Percentiles rank a stretch among this genome's conserved stretches.
Conservation (phyloP, 2,888 invertebrate genomes). For the Hylaea fasciaria region DNA sequence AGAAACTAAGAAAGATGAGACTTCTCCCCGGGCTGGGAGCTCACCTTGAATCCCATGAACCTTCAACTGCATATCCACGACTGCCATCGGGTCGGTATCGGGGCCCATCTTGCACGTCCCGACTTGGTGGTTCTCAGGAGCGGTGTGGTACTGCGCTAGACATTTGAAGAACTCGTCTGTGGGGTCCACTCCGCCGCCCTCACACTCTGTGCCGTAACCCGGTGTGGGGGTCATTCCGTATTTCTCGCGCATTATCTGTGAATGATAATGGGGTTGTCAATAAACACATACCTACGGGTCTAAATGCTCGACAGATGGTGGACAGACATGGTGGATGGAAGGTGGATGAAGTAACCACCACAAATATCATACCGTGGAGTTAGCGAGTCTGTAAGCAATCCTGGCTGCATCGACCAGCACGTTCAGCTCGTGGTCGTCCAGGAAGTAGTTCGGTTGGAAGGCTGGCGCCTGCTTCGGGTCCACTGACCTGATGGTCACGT, state of each 20-base stretch:
- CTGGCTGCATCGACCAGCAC: conserved; percentile 87
- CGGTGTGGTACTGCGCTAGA: conserved; percentile 88
- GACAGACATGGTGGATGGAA: too few species aligned
- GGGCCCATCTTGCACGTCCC: conserved; percentile 95
- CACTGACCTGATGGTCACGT: conserved; percentile 85
- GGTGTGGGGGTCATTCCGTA: conserved; percentile 82
- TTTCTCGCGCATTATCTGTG: conserved; percentile 80
- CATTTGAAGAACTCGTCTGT: conserved; percentile 91
- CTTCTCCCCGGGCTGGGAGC: conserved; percentile 31
- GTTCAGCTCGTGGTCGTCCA: conserved; percentile 86
- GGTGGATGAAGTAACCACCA: too few species aligned
- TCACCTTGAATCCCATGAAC: conserved; percentile 86
- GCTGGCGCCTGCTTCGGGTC: conserved; percentile 89
- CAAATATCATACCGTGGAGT: conserved; percentile 74
- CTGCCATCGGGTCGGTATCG: conserved; percentile 87
- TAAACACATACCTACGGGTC: too few species aligned
- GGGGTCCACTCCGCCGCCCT: conserved; percentile 71
- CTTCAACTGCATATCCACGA: conserved; percentile 88
- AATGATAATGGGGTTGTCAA: not conserved
- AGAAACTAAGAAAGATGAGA: too few species aligned
- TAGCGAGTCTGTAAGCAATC: conserved; percentile 84
- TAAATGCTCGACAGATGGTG: too few species aligned
- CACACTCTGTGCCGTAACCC: conserved; percentile 80
- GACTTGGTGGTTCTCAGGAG: conserved; percentile 93
- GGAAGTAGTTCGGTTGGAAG: conserved; percentile 92